A percentile compares a stretch with the other conserved stretches of the same genome.
Evolutionary conservation across 2,113 vertebrate genomes (phyloP).

Genomic region (Microcebus griseorufus): DNA sequence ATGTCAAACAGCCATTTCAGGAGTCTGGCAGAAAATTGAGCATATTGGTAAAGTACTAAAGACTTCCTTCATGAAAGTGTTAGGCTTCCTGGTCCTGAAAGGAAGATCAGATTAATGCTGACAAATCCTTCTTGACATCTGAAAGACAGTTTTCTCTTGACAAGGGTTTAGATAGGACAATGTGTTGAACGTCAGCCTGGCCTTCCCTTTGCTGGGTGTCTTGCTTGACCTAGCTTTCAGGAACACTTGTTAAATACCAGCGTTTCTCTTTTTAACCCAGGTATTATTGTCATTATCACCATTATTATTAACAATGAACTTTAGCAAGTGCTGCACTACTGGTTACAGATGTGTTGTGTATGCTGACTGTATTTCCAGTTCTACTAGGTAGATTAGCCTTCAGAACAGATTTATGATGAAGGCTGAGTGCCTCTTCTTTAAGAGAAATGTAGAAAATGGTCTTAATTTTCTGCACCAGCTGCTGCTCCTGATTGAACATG

Average conservation of each 20-base stretch:
- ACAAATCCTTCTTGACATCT: constrained; percentile 74
- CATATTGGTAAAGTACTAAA: constrained; percentile 47
- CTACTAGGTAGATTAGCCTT: neutral
- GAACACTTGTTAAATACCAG: neutral
- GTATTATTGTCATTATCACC: neutral
- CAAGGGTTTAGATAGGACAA: constrained; percentile 68
- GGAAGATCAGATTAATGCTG: constrained; percentile 66
- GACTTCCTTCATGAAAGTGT: constrained; percentile 50
- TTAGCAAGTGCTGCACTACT: neutral
- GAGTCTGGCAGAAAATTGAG: constrained; percentile 53
- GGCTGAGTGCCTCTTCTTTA: neutral
- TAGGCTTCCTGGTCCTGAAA: constrained; percentile 1
- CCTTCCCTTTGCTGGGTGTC: constrained; percentile 14
- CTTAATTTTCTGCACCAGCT: constrained; percentile 67
- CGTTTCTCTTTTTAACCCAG: constrained; percentile 38
- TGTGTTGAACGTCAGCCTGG: constrained; percentile 61
- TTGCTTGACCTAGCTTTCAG: neutral
- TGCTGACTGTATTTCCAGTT: constrained; percentile 38
- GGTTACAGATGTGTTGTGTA: neutral
- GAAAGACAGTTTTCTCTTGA: constrained; percentile 68
- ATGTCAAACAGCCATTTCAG: constrained; percentile 48
- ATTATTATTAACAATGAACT: neutral
- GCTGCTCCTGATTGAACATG: constrained; percentile 46
- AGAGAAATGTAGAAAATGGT: constrained; percentile 30
- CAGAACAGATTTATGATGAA: constrained; percentile 58